Base-by-base conservation (phyloP, 1,140 invertebrate species). In the Panulirus ornatus region DNA sequence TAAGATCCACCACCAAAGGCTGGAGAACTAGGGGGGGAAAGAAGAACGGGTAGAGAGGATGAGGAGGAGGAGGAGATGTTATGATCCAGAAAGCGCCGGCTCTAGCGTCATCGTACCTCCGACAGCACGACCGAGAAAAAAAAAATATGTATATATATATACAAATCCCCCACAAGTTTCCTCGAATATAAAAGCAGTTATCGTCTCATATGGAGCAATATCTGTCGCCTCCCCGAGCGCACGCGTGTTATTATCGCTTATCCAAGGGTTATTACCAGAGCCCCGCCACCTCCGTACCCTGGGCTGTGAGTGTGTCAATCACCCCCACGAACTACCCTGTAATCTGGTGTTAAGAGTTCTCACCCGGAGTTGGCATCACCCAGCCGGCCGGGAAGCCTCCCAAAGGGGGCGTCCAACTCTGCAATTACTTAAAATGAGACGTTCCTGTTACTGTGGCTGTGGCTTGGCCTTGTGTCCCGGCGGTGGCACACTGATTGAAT, bases 311-410 rank as follows among this genome's bases (percentile, higher is more conserved):
- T 44, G 78, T 81, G 78, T 81, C 78, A 81, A 81, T 81, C 78
- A 81, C 47, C 58, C 78, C 42, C 47, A 22, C 70, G n/a, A 36
- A 58, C 78, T 58, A 58, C 47, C 47, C 78, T 81, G n/a, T 58
- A 81, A 81, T 81, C 36, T 81, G 78, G 78, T 81, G 78, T 58
- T 58, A 81, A 81, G 78, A 81, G 78, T 81, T 81, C 78, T 81
- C 54, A 81, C 47, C 78, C 78, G 47, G 78, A 81, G 27, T 81
- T 81, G 47, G 78, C 78, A 81, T 36, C 78, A 81, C 78, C 47
- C 30, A 27, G 78, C 16, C 78, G 22, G 27, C 78, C 27, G 42
- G 5, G 30, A 66, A 30, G n/a, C 30, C 1, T 27, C 6, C 11
- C 3, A 66, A 66, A 66, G 22, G 5, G 3, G 5, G n/a, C 22